Base-by-base conservation (phyloP, 1,140 invertebrate species). In the Drosophila erecta region DNA sequence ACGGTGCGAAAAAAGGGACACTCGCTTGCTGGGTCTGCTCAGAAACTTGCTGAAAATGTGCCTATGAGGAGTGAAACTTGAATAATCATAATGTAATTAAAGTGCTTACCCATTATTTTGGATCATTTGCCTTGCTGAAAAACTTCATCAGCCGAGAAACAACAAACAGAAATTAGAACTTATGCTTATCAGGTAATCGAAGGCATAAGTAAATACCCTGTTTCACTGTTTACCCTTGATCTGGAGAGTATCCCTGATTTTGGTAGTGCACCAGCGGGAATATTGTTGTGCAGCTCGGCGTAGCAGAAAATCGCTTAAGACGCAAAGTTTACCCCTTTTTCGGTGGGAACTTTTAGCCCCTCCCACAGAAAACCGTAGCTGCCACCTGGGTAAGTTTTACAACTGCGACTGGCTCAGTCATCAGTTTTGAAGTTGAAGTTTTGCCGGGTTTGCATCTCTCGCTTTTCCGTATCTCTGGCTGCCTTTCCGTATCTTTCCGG, bases 281-380 rank as follows among this genome's bases (percentile, higher is more conserved):
- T 79, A 79, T 89, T 86, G 78, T 89, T 84, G 76, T 89, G 76
- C 50, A 65, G 50, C 66, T 76, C 40, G 50, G 72, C 67, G 81
- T 81, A 77, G 73, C 81, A 71, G 66, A 79, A 87, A 87, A 89
- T 84, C 79, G 72, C 76, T 80, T 79, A 87, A 87, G 79, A 80
- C 72, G 76, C 10, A 86, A 87, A 79, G 69, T 87, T 86, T 79
- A 70, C 54, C 41, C 76, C 62, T 73, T 73, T 73, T 50, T 22
- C 51, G 24, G n/a, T 37, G 22, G 41, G 43, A 1, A n/a, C 37
- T 14, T 14, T 22, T 49, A 22, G 1, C 43, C 33, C 37, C 24
- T 17, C 1, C 17, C 17, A 17, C 44, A 15, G 30, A 35, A 20
- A 20, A 35, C 1, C 49, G 58, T 30, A 57, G 22, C 33, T 33